Evolutionary conservation across 1,140 invertebrate genomes (phyloP), one percentile per base, ranked within the genome.

Genomic region (Dinoponera quadriceps): DNA sequence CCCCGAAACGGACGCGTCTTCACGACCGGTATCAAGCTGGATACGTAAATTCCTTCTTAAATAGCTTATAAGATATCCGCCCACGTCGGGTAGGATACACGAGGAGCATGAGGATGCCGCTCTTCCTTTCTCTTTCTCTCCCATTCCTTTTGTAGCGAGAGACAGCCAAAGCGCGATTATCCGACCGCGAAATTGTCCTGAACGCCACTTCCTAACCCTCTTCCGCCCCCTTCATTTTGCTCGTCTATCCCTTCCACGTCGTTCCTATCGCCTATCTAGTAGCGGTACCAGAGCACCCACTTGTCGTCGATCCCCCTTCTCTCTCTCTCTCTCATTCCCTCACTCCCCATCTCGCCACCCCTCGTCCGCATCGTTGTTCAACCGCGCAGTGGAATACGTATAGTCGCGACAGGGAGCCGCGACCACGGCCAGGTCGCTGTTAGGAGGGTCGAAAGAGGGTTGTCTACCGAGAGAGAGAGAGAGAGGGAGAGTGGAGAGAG

Each of bases 141-240:
- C 29, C 22, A 22, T 20, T 27, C 25, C 49, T 62, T 38, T n/a
- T 65, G 49, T 59, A 88, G 71, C 78, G 72, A 72, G 48, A 57
- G 29, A 72, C 62, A 62, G 38, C 68, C 51, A 63, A 71, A 63
- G 57, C 73, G 87, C 63, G 85, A 88, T 88, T 84, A 88, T 89
- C 85, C 87, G 51, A 88, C 85, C 85, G 82, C 85, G 85, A 89
- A 86, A 86, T 88, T 89, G 71, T 85, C 81, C 60, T 60, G 66
- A 82, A 82, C 66, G 48, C 51, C 77, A 73, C 77, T 85, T 80
- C 48, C 68, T 68, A 48, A 16, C 49, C 73, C 57, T 25, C 49
- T 60, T 66, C 27, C 49, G 5, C 20, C 22, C 27, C 55, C 54
- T 20, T 75, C 44, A 49, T 74, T 82, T 82, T 82, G 74, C 57